These are phyloP conservation scores for Halictus quadricinctus DNA, from an alignment of 2,888 invertebrate genomes.

Conservation along the genomic window DNA sequence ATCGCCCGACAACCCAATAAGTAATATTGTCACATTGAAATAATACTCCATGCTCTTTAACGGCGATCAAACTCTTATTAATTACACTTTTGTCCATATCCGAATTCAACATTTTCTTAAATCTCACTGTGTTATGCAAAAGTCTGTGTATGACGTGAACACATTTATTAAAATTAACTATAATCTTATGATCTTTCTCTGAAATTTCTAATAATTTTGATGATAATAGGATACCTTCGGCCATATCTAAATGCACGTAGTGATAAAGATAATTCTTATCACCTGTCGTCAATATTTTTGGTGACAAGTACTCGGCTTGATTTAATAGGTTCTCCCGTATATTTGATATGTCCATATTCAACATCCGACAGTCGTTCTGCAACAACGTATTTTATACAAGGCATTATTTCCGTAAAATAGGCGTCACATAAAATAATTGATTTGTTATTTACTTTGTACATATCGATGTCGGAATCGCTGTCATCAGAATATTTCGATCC, in stretches of 20 bases:
- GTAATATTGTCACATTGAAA: conserved; percentile 87
- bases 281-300: conserved; percentile 86
- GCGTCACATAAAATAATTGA: neutral
- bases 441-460: conserved; percentile 84
- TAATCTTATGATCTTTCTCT: conserved; percentile 85
- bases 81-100: conserved; percentile 84
- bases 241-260: conserved; percentile 88
- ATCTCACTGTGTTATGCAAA: conserved; percentile 88
- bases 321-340: conserved; percentile 88
- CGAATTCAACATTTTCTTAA: conserved; percentile 85
- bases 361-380: conserved; percentile 87
- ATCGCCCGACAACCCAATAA: conserved; percentile 92
- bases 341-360: conserved; percentile 87
- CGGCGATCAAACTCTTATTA: conserved; percentile 89
- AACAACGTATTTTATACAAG: conserved; percentile 65
- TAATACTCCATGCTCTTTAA: conserved; percentile 93
- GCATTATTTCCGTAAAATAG: conserved; percentile 16
- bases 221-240: conserved; percentile 88
- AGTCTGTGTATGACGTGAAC: conserved; percentile 89
- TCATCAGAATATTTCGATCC: conserved; percentile 85
- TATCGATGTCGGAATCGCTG: conserved; percentile 91
- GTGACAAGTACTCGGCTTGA: conserved; percentile 87
- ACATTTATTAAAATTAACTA: conserved; percentile 88
- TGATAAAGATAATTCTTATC: conserved; percentile 89
- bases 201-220: conserved; percentile 78